Evolutionary conservation across 2,888 invertebrate genomes (phyloP), one percentile per base, ranked within the genome.

Genomic region (Zeuzera pyrina): DNA sequence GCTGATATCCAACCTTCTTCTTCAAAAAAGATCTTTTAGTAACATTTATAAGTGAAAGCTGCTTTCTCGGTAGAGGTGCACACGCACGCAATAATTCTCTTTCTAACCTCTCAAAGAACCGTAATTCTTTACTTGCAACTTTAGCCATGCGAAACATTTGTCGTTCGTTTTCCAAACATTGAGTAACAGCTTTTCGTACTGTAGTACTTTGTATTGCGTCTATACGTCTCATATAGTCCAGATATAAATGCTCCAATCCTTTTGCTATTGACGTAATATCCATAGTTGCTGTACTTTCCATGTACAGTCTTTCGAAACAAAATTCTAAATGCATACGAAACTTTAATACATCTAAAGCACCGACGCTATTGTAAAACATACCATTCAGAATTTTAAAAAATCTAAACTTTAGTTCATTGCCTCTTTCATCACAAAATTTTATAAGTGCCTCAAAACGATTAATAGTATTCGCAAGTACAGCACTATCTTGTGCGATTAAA

Each of bases 301-400:
- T 79, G 14, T 86, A 72, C 24, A 88, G 69, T 27, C 78, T 83
- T 57, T 89, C 88, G 53, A 86, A 90, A 15, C 88, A 85, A 52
- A 88, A 89, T 52, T 89, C 87, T 33, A 90, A 77, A 52, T 86
- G 86, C 4, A 87, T 70, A 38, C 77, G 66, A 21, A 89, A 58
- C 52, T 86, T 85, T 12, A 89, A 62, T 16, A 87, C 84, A 6
- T 86, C 84, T 19, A 78, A 71, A 7, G 86, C 77, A 31, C 85
- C 85, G 1, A 88, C 76, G 16, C 85, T 62, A 10, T 85, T 69
- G 34, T 85, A 86, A 54, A 89, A 89, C 26, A 84, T 60, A 1
- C 85, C 84, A 36, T 85, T 64, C 8, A 90, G 62, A 32, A 89
- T 67, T 45, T 78, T 72, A 38, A 74, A 72, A 38, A 88, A 87